These are phyloP conservation scores for Drosophila nigritarsus DNA, from an alignment of 2,888 invertebrate species.

Conservation along the genomic window DNA sequence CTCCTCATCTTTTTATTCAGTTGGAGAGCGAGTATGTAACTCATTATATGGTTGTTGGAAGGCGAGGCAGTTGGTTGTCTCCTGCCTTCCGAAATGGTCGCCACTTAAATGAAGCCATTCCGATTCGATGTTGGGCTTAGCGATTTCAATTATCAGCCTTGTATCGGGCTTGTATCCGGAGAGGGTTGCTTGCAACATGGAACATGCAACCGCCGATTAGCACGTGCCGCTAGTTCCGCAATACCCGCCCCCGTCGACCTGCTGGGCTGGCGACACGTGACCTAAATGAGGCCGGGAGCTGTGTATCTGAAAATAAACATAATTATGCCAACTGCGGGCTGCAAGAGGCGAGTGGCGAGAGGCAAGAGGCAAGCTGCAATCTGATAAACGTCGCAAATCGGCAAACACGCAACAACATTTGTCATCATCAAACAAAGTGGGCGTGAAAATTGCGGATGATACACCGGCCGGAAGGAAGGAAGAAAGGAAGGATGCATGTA, in stretches of 20 bases:
- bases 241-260: constrained; percentile 2
- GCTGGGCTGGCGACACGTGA: constrained; percentile 62
- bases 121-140: constrained; percentile 56
- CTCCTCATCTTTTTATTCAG: neutral
- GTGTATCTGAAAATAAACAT: constrained; percentile 74
- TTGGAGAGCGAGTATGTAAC: neutral
- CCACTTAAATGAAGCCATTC: constrained; percentile 76
- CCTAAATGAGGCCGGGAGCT: constrained; percentile 53
- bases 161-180: constrained; percentile 26
- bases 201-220: constrained; percentile 75
- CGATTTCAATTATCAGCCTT: constrained; percentile 75
- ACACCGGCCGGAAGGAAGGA: constrained; percentile 35
- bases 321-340: constrained; percentile 60
- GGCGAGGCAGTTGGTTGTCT: constrained; percentile 1
- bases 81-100: constrained; percentile 29
- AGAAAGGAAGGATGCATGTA: constrained; percentile 24
- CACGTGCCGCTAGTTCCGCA: constrained; percentile 71
- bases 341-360: constrained; percentile 13
- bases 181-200: constrained; percentile 32
- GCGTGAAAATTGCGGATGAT: constrained; percentile 84
- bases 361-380: constrained; percentile 43
- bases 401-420: constrained; percentile 76
- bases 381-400: constrained; percentile 80
- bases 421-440: constrained; percentile 83
- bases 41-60: constrained; percentile 5